A percentile compares a stretch with the other conserved stretches of the same genome.
Evolutionary conservation across 2,888 invertebrate genomes (phyloP).

Genomic region (Conus canariensis): DNA sequence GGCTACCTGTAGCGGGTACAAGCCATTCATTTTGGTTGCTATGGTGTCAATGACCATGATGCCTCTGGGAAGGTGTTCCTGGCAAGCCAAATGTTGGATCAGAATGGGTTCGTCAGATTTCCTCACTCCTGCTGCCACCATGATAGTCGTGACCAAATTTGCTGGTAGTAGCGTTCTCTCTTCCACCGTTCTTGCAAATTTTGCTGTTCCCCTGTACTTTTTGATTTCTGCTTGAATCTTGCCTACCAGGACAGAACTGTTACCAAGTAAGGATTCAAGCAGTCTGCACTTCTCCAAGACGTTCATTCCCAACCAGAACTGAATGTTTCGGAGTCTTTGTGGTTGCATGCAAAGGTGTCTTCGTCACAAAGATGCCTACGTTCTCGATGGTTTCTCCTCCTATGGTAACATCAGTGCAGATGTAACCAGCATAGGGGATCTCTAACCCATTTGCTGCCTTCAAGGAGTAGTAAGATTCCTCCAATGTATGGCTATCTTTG

Average conservation of each 20-base stretch:
- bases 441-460: background rate
- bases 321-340: background rate
- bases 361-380: background rate
- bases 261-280: background rate
- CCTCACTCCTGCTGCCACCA: background rate
- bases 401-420: background rate
- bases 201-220: background rate
- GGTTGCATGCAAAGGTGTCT: background rate
- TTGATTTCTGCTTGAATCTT: background rate
- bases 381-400: background rate
- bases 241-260: background rate
- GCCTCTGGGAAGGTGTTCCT: background rate
- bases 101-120: no score
- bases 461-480: background rate
- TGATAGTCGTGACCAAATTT: background rate
- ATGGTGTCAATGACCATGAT: background rate
- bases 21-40: background rate
- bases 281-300: background rate
- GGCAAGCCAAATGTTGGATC: no score
- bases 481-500: background rate
- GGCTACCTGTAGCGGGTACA: background rate
- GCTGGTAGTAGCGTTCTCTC: background rate
- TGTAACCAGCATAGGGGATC: background rate
- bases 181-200: background rate
- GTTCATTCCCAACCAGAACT: background rate